Evolutionary conservation across 1,140 invertebrate species (phyloP).

Genomic region (Diorhabda sublineata): DNA sequence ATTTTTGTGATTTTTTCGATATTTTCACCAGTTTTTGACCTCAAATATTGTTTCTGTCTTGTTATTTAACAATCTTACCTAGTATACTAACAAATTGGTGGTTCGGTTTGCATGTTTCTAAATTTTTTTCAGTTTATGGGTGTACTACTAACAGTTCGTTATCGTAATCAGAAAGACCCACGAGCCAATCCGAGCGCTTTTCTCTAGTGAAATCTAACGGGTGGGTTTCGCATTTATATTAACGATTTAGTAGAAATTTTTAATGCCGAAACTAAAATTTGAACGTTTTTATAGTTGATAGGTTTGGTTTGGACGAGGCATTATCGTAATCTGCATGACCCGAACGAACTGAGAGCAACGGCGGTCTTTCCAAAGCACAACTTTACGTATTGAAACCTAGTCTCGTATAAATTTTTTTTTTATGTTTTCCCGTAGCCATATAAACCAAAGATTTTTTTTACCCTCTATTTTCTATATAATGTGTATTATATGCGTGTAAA

Average conservation of each 20-base stretch:
- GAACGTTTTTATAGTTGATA: conserved; percentile 56
- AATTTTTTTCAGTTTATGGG: conserved; percentile 77
- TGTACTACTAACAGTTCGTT: conserved; percentile 93
- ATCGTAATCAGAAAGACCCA: conserved; percentile 96
- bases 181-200: conserved; percentile 93
- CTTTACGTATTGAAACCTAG: conserved; percentile 50
- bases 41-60: too few relatives aligned
- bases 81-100: not conserved
- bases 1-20: too few relatives aligned
- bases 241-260: not conserved
- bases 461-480: conserved; percentile 1
- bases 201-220: conserved; percentile 67
- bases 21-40: too few relatives aligned
- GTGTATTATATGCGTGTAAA: not conserved
- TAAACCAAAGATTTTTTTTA: conserved; percentile 21
- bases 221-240: conserved; percentile 39
- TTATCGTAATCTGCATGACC: conserved; percentile 71
- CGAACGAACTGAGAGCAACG: conserved; percentile 61
- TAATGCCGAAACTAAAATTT: not conserved
- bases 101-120: conserved; percentile 46
- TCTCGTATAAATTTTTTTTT: conserved; percentile 21
- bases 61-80: too few relatives aligned
- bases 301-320: conserved; percentile 68
- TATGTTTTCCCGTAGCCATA: conserved; percentile 7
- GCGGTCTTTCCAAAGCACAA: conserved; percentile 65